A percentile compares a stretch with the other conserved stretches of the same genome.
phyloP scores from a whole-genome alignment of 2,113 vertebrate genomes.

The Nycticebus coucang region DNA sequence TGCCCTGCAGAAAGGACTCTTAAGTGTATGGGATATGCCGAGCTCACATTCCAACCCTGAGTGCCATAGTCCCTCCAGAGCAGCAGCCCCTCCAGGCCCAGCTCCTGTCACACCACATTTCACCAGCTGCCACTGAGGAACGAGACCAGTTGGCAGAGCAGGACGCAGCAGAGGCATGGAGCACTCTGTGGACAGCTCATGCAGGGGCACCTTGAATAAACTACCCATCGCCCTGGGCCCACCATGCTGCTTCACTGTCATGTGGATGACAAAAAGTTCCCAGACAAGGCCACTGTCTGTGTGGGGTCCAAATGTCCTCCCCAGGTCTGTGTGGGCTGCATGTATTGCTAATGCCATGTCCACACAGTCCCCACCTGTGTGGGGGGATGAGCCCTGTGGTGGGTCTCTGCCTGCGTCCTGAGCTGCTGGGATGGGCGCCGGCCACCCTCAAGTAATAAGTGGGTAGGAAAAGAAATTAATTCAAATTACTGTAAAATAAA shows the following conservation, averaged over 20 bases:
- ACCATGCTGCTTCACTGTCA: background rate
- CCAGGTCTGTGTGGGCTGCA: no score
- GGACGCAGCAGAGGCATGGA: background rate
- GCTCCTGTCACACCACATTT: background rate
- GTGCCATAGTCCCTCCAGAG: background rate
- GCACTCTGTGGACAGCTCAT: background rate
- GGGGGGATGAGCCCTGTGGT: background rate
- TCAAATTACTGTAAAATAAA: background rate
- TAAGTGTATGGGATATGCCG: background rate
- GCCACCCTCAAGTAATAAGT: background rate
- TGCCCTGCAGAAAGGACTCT: background rate
- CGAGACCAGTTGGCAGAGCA: fast-evolving
- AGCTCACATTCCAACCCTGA: background rate
- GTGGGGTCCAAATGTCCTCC: background rate
- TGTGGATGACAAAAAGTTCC: background rate
- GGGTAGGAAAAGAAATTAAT: background rate
- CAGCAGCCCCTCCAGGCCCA: background rate
- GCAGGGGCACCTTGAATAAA: background rate
- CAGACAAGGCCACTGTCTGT: background rate
- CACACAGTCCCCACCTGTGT: background rate
- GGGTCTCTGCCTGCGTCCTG: no score
- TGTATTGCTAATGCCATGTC: no score
- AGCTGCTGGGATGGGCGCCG: no score
- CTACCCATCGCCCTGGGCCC: background rate
- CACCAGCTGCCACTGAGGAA: background rate